Percentiles rank a stretch among this genome's conserved stretches.
phyloP scores from a whole-genome alignment of 2,888 invertebrate genomes.

The Orgyia antiqua region DNA sequence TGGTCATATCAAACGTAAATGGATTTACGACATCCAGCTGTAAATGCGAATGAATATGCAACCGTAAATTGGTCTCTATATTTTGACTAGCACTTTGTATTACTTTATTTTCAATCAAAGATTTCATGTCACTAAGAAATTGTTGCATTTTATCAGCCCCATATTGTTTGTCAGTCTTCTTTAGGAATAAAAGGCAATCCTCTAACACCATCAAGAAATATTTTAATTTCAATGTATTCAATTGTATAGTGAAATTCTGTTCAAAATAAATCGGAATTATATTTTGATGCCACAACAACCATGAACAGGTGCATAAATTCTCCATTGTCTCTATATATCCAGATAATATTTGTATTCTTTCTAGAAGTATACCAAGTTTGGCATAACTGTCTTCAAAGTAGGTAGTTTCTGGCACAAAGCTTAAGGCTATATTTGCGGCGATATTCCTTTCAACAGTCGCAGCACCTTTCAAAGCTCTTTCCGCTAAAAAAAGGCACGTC shows the following conservation, averaged over 20 bases:
- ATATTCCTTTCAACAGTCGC: slow-evolving; percentile 81
- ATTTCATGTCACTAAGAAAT: slow-evolving; percentile 51
- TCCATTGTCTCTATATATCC: slow-evolving; percentile 78
- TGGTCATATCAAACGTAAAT: slow-evolving; percentile 82
- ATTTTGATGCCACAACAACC: slow-evolving; percentile 89
- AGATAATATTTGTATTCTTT: slow-evolving; percentile 81
- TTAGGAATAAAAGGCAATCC: slow-evolving; percentile 55
- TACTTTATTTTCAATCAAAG: slow-evolving; percentile 75
- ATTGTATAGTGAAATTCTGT: slow-evolving; percentile 82
- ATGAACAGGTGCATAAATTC: slow-evolving; percentile 84
- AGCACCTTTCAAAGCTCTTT: slow-evolving; percentile 81
- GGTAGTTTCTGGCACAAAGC: slow-evolving; percentile 80
- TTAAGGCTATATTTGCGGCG: slow-evolving; percentile 82
- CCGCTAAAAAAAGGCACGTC: slow-evolving; percentile 86
- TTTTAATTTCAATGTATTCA: slow-evolving; percentile 80
- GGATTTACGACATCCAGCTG: slow-evolving; percentile 86
- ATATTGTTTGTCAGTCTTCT: slow-evolving; percentile 51
- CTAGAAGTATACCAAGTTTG: slow-evolving; percentile 79
- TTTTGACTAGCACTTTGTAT: slow-evolving; percentile 87
- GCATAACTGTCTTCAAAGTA: slow-evolving; percentile 80
- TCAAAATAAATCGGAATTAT: slow-evolving; percentile 87
- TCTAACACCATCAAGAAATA: slow-evolving; percentile 66
- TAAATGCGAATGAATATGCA: slow-evolving; percentile 95
- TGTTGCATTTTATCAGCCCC: slow-evolving; percentile 41
- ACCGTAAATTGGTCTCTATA: slow-evolving; percentile 94